Conservation (phyloP, 2,113 vertebrate genomes). For the Eretmochelys imbricata region DNA sequence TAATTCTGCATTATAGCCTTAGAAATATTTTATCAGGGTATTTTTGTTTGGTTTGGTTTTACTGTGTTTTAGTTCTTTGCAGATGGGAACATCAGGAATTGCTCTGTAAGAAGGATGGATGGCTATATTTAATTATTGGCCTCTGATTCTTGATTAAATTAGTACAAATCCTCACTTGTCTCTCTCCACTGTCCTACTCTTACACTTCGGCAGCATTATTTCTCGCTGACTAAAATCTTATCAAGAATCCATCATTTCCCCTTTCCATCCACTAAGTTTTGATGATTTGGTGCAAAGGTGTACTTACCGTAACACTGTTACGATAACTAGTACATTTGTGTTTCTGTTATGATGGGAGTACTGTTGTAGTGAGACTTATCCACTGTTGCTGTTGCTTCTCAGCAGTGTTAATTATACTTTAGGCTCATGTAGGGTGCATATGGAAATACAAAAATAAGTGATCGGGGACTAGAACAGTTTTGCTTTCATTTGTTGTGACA, state of each 20-base stretch:
- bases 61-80: neutral
- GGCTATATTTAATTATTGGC: neutral
- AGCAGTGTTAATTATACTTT: constrained; percentile 75
- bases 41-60: neutral
- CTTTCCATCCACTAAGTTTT: constrained; percentile 59
- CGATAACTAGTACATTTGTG: constrained; percentile 69
- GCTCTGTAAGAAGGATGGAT: neutral
- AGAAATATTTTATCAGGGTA: constrained; percentile 49
- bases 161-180: neutral
- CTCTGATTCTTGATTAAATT: constrained; percentile 28
- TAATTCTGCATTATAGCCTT: constrained; percentile 45
- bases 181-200: constrained; percentile 42
- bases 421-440: constrained; percentile 52
- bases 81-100: constrained; percentile 23
- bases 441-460: constrained; percentile 68
- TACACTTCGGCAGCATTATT: constrained; percentile 39
- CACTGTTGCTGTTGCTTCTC: constrained; percentile 64
- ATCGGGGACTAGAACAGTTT: constrained; percentile 69
- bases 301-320: constrained; percentile 66
- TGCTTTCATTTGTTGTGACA: constrained; percentile 66
- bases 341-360: constrained; percentile 72
- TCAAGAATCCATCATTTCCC: constrained; percentile 65
- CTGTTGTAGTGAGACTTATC: constrained; percentile 67
- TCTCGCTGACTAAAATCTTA: constrained; percentile 50
- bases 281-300: constrained; percentile 73